Percentiles rank a stretch among this genome's conserved stretches.
phyloP scores from a whole-genome alignment of 2,113 vertebrate species.

The Phainopepla nitens region DNA sequence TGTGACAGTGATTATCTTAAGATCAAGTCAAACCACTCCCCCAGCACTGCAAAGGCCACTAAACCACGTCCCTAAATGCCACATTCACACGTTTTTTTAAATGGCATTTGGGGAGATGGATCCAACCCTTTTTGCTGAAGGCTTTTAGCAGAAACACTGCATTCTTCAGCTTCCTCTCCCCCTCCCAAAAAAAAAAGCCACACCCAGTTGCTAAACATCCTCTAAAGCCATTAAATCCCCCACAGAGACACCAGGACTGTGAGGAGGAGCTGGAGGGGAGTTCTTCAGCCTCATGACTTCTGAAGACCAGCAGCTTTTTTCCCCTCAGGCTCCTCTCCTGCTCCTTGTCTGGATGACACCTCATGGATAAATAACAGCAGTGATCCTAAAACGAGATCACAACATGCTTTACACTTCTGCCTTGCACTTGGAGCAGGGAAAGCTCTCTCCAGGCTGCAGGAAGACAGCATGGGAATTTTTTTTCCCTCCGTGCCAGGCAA shows the following conservation, averaged over 20 bases:
- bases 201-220: background rate
- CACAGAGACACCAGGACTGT: accelerated
- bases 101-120: too few relatives aligned
- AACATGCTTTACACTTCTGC: background rate
- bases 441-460: slow-evolving; percentile 18
- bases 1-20: background rate
- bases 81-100: accelerated
- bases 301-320: background rate
- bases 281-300: background rate
- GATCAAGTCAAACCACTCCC: background rate
- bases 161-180: background rate
- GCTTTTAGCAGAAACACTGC: background rate
- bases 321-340: background rate
- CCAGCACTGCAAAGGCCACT: background rate
- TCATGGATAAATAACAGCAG: background rate
- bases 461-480: background rate
- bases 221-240: background rate
- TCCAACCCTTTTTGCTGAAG: background rate
- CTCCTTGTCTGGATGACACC: background rate
- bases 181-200: background rate
- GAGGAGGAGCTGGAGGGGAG: background rate
- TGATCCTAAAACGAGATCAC: background rate
- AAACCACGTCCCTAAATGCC: background rate
- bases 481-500: slow-evolving; percentile 38
- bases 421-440: background rate